These are phyloP conservation scores for Agapornis roseicollis DNA, from an alignment of 2,113 vertebrate species.

Conservation along the genomic window DNA sequence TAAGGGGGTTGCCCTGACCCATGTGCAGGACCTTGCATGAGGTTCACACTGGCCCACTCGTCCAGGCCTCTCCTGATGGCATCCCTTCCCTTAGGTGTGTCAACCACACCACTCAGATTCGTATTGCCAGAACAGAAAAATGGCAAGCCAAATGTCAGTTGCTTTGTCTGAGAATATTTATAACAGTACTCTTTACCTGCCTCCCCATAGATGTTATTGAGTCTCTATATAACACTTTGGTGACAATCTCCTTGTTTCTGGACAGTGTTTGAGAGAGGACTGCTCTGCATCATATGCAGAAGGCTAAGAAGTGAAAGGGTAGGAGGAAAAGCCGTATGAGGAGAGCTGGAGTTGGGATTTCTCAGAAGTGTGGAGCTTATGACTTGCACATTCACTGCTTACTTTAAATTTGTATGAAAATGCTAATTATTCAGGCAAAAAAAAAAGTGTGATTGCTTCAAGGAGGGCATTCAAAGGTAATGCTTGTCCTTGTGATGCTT, in stretches of 20 bases:
- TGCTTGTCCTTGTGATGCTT: background rate
- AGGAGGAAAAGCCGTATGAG: background rate
- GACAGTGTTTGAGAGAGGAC: background rate
- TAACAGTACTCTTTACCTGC: background rate
- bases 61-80: background rate
- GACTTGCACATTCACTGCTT: background rate
- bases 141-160: background rate
- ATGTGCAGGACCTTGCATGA: background rate
- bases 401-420: background rate
- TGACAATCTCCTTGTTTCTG: background rate
- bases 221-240: background rate
- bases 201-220: rapidly evolving
- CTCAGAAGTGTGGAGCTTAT: background rate
- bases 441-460: background rate
- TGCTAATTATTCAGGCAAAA: background rate
- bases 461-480: background rate
- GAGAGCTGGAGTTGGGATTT: background rate
- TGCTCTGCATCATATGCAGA: background rate
- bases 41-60: background rate
- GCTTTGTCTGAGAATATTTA: background rate
- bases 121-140: background rate
- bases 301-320: background rate
- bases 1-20: rapidly evolving
- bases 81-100: background rate
- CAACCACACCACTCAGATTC: too few species aligned